phyloP scores from a whole-genome alignment of 2,113 vertebrate genomes.

The Riparia riparia region DNA sequence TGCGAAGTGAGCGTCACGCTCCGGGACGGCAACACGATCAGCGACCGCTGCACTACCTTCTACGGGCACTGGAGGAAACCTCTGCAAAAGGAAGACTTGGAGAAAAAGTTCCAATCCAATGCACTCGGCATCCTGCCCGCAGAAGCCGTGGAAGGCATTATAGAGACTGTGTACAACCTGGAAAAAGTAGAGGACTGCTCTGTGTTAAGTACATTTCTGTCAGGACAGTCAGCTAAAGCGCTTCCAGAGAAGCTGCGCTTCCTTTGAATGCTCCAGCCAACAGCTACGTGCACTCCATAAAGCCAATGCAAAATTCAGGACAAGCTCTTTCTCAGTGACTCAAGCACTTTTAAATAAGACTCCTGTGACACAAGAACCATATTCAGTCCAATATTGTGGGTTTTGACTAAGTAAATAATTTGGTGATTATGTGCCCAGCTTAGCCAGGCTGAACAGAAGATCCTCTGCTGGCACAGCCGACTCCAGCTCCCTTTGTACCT shows the following conservation, averaged over 20 bases:
- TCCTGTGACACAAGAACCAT: not conserved
- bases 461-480: not conserved
- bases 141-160: conserved; percentile 78
- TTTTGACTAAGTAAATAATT: not conserved
- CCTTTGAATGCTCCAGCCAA: not conserved
- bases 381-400: not conserved
- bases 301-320: not conserved
- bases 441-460: not conserved
- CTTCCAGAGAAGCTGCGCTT: not conserved
- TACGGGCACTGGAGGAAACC: conserved; percentile 95
- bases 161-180: conserved; percentile 77
- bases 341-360: not conserved
- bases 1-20: conserved; percentile 77
- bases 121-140: conserved; percentile 67
- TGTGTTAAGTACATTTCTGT: conserved; percentile 75
- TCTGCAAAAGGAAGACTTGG: conserved; percentile 82
- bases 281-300: not conserved
- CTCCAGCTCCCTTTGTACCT: not conserved
- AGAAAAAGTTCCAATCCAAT: conserved; percentile 85
- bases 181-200: conserved; percentile 82
- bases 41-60: conserved; percentile 81
- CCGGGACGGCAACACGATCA: conserved; percentile 22
- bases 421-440: not conserved
- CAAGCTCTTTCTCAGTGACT: not conserved
- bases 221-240: conserved; percentile 15